phyloP scores from a whole-genome alignment of 2,797 vertebrate species.

The Labeo calbasu region DNA sequence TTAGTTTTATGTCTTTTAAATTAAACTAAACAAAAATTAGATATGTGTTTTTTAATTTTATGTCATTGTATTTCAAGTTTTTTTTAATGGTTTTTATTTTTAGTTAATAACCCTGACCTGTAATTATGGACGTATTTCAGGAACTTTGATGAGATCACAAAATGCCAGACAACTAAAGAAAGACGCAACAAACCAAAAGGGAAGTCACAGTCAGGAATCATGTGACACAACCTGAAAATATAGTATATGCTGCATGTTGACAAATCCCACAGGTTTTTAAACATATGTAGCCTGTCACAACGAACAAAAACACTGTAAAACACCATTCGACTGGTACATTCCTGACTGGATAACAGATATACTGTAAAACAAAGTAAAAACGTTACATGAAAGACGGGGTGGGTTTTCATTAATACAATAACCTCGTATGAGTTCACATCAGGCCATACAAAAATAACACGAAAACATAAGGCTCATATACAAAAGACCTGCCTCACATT shows the following conservation, averaged over 20 bases:
- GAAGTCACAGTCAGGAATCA: conserved; percentile 14
- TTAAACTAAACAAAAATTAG: too few species aligned
- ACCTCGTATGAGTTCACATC: not conserved
- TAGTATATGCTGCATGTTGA: not conserved
- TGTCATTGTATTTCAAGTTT: not conserved
- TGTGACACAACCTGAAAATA: conserved; percentile 5
- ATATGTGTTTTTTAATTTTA: not conserved
- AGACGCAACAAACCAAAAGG: conserved; percentile 6
- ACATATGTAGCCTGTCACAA: not conserved
- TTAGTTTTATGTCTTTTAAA: not conserved
- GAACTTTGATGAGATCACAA: not conserved
- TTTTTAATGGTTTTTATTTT: not conserved
- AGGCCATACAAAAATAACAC: not conserved
- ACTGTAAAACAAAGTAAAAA: not conserved
- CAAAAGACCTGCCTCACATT: not conserved
- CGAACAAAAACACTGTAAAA: not conserved
- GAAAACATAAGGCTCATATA: conserved; percentile 1
- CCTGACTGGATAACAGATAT: not conserved
- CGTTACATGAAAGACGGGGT: not conserved
- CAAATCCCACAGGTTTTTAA: not conserved
- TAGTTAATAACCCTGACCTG: not conserved
- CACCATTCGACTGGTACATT: not conserved
- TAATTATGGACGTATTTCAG: not conserved
- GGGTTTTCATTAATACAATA: conserved; percentile 6
- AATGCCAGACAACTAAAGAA: conserved; percentile 20